Base-by-base conservation (phyloP, 2,888 invertebrate genomes). In the Maniola hyperantus region DNA sequence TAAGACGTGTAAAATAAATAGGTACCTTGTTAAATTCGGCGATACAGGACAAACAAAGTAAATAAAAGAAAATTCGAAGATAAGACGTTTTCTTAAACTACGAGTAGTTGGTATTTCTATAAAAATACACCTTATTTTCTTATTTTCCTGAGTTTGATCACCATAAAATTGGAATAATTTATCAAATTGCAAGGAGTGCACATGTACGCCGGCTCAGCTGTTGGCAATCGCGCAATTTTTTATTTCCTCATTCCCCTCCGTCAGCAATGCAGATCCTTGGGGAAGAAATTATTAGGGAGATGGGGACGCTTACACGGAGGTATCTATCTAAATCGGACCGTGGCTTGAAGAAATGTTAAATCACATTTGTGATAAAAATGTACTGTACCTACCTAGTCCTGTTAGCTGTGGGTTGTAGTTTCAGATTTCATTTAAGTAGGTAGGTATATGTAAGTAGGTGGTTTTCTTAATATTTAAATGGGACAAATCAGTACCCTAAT, bases 111-210 rank as follows among this genome's bases (percentile, higher is more conserved):
- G 39, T 11, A 39, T 39, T 39, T 39, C 39, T 39, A 4, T n/a
- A 33, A 13, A 54, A 33, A 54, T 7, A 58, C 5, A 18, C 50
- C 39, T 18, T 44, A 53, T 42, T 18, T 53, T 15, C 39, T 11
- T 33, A 42, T 42, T 18, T 53, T 11, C 26, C n/a, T n/a, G n/a
- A 63, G 44, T 87, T 85, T 85, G 84, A 84, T 87, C 84, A 84
- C 78, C 78, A 80, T 78, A 81, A 80, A 85, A 87, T 84, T 75
- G 78, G 85, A 83, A 85, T 89, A 89, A 91, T 91, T 90, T 88
- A 89, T 89, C 85, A 89, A 89, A 89, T 88, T 85, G 85, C 81
- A 76, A 77, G 77, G 76, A 82, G 81, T 88, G 88, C 90, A 89
- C 87, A 87, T 88, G 89, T 87, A 85, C 72, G 82, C 77, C 68